These are phyloP conservation scores for Anguilla marmorata DNA, from an alignment of 2,797 vertebrate genomes.

Conservation along the genomic window DNA sequence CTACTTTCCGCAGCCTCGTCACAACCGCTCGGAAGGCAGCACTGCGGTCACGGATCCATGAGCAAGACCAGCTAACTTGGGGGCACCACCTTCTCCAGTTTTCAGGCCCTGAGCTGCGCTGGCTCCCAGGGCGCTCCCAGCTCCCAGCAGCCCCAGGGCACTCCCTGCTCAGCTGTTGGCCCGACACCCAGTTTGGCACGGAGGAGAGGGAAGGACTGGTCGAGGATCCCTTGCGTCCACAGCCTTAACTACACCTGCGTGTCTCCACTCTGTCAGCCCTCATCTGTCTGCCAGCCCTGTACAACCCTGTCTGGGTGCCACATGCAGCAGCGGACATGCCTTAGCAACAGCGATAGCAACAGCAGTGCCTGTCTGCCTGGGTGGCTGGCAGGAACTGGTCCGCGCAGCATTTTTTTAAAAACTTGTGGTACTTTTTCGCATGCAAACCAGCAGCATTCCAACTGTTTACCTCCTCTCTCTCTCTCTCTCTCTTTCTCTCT, in stretches of 20 bases:
- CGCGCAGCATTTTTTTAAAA: not conserved
- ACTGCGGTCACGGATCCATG: constrained; percentile 3
- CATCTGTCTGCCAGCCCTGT: not conserved
- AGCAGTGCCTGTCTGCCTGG: not conserved
- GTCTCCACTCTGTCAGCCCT: not conserved
- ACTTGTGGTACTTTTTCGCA: not conserved
- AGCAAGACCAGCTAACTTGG: constrained; percentile 31
- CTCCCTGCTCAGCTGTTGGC: not conserved
- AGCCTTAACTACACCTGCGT: not conserved
- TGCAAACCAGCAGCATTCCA: not conserved
- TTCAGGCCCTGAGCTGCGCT: not conserved
- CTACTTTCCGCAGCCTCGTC: constrained; percentile 34
- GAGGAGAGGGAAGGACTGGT: not conserved
- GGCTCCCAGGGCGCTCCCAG: not conserved
- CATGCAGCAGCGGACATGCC: not conserved
- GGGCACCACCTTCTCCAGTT: constrained; percentile 18
- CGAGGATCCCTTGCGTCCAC: not conserved
- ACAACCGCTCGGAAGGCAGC: not conserved
- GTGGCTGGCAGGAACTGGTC: not conserved
- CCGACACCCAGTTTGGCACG: not conserved
- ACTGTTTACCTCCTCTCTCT: not conserved
- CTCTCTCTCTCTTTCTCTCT: constrained; percentile 29
- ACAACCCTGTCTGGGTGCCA: not conserved
- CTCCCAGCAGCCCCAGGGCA: not conserved
- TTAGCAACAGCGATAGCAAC: not conserved